A percentile compares a stretch with the other conserved stretches of the same genome.
phyloP scores from a whole-genome alignment of 2,888 invertebrate genomes.

The Heteromyza rotundicornis region DNA sequence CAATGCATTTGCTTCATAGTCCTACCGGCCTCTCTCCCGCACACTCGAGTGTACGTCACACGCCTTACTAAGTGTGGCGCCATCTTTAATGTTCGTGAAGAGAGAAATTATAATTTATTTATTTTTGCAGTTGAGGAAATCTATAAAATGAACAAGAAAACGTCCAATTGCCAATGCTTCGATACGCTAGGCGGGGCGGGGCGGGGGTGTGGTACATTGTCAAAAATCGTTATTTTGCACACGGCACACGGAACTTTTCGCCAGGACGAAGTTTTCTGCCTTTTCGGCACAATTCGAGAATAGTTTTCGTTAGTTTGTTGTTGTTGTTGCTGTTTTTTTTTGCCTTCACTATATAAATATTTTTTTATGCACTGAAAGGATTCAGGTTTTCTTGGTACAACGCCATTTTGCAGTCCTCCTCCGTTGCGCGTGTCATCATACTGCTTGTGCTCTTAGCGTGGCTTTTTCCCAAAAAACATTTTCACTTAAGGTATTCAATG shows the following conservation, averaged over 20 bases:
- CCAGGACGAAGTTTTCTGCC: neutral
- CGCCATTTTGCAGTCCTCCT: neutral
- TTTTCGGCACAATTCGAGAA: neutral
- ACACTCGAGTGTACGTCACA: neutral
- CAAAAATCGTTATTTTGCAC: neutral
- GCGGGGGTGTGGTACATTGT: neutral
- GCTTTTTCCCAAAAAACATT: too few species aligned
- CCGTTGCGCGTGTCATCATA: too few species aligned
- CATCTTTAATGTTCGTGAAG: neutral
- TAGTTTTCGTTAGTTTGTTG: neutral
- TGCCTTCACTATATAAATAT: too few species aligned
- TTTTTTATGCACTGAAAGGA: too few species aligned
- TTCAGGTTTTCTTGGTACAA: neutral
- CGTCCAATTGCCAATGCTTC: conserved; percentile 3
- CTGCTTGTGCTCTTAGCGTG: too few species aligned
- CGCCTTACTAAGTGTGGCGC: neutral
- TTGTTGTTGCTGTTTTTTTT: neutral
- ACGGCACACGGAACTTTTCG: neutral
- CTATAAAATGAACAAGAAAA: neutral
- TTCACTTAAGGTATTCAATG: conserved; percentile 6
- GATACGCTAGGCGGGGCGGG: neutral
- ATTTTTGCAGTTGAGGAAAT: conserved; percentile 7
- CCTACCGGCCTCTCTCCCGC: neutral
- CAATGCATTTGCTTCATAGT: neutral
- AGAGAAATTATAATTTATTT: conserved; percentile 15